These are phyloP conservation scores for Hypsopygia costalis DNA, from an alignment of 2,888 invertebrate species.

Conservation along the genomic window DNA sequence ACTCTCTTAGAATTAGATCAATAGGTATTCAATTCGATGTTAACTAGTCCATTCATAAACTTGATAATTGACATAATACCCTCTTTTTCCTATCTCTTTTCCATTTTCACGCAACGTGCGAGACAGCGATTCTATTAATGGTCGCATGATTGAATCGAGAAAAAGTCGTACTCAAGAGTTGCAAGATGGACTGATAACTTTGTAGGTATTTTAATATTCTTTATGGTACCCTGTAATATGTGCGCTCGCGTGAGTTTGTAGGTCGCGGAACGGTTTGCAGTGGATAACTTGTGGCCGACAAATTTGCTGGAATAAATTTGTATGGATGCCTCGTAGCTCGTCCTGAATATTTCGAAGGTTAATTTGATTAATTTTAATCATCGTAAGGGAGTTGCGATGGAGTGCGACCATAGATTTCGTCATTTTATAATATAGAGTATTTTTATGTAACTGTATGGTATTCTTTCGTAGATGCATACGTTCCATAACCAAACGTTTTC, in stretches of 20 bases:
- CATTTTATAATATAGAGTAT: too few relatives aligned
- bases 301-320: constrained; percentile 46
- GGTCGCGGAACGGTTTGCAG: constrained; percentile 63
- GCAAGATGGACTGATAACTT: constrained; percentile 10
- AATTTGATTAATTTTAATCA: constrained; percentile 1
- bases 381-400: too few relatives aligned
- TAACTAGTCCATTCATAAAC: too few relatives aligned
- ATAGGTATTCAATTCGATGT: too few relatives aligned
- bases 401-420: too few relatives aligned
- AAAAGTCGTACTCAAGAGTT: too few relatives aligned
- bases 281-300: constrained; percentile 48
- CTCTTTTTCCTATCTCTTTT: background rate
- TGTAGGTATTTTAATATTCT: constrained; percentile 45
- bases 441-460: too few relatives aligned
- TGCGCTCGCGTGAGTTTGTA: constrained; percentile 52
- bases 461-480: too few relatives aligned
- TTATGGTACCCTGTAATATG: constrained; percentile 33
- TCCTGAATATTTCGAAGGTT: constrained; percentile 39
- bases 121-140: too few relatives aligned
- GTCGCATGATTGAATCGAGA: too few relatives aligned
- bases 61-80: background rate
- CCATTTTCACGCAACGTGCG: background rate
- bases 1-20: too few relatives aligned
- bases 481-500: too few relatives aligned
- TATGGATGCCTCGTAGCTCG: constrained; percentile 32